Conservation (phyloP, 1,140 invertebrate species). For the Macrostomum lignano region DNA sequence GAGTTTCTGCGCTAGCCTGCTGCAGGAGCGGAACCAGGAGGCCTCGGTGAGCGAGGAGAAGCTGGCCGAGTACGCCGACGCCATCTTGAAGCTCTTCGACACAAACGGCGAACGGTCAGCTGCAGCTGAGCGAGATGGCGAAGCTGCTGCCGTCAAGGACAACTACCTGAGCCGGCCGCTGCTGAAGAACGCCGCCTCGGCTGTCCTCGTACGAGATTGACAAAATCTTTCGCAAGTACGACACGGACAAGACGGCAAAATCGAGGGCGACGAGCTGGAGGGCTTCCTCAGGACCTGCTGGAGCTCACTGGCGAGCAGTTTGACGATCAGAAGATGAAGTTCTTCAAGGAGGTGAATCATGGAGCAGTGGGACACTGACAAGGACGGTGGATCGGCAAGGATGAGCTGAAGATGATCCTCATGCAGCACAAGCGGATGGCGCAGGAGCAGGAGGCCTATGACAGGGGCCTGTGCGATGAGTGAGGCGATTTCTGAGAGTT, state of each 20-base stretch:
- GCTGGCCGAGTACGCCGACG: constrained; percentile 12
- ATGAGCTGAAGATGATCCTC: constrained; percentile 67
- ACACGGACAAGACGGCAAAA: constrained; percentile 58
- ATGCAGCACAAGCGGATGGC: constrained; percentile 21
- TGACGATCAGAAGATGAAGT: constrained; percentile 52
- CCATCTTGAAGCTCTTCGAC: constrained; percentile 66
- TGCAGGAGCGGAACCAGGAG: too few species aligned
- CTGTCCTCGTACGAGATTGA: constrained; percentile 65
- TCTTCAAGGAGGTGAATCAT: constrained; percentile 64
- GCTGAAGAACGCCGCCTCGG: constrained; percentile 64
- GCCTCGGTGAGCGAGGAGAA: too few species aligned
- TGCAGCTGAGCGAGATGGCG: constrained; percentile 73
- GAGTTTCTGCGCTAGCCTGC: constrained; percentile 26
- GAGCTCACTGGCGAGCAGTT: constrained; percentile 57
- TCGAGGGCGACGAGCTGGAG: constrained; percentile 65
- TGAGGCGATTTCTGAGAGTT: too few species aligned
- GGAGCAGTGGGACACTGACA: constrained; percentile 56
- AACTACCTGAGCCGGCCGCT: constrained; percentile 65
- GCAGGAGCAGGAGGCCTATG: constrained; percentile 4
- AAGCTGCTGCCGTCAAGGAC: constrained; percentile 56
- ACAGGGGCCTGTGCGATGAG: too few species aligned
- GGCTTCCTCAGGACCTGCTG: constrained; percentile 68
- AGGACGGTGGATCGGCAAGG: constrained; percentile 62
- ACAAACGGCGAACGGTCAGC: constrained; percentile 62
- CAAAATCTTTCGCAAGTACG: constrained; percentile 58